Evolutionary conservation across 2,888 invertebrate genomes (phyloP).

Genomic region (Cryptophagus acutangulus): DNA sequence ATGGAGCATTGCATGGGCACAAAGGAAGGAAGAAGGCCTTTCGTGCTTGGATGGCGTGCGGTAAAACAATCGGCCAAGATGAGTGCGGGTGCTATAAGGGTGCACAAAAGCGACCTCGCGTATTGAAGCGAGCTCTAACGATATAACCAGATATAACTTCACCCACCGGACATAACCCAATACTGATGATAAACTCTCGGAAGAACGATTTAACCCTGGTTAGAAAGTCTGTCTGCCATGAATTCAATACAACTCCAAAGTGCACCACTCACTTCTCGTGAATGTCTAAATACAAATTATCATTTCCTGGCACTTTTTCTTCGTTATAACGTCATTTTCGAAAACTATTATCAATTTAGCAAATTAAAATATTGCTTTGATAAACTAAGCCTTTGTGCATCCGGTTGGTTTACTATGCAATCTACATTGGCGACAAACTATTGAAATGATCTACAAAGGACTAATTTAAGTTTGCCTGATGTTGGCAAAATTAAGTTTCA

Average conservation of each 20-base stretch:
- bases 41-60: slow-evolving; percentile 2
- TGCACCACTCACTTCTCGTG: too few relatives aligned
- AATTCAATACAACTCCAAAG: slow-evolving; percentile 1
- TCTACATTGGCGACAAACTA: too few relatives aligned
- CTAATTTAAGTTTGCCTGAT: too few relatives aligned
- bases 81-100: background rate
- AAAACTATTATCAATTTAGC: too few relatives aligned
- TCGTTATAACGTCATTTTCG: too few relatives aligned
- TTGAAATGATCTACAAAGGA: too few relatives aligned
- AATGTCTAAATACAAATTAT: too few relatives aligned
- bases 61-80: slow-evolving; percentile 1
- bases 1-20: background rate
- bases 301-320: too few relatives aligned
- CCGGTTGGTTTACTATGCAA: too few relatives aligned
- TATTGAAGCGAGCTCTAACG: slow-evolving; percentile 24
- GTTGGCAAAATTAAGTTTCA: too few relatives aligned
- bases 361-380: too few relatives aligned
- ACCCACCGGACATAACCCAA: slow-evolving; percentile 38
- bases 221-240: slow-evolving; percentile 16
- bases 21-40: slow-evolving; percentile 2
- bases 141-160: slow-evolving; percentile 37
- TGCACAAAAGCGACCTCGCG: slow-evolving; percentile 6
- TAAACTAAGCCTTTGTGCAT: too few relatives aligned
- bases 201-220: slow-evolving; percentile 35
- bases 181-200: slow-evolving; percentile 38